phyloP scores from a whole-genome alignment of 37 sponge, comb jelly and placozoan species.

The Corticium candelabrum region DNA sequence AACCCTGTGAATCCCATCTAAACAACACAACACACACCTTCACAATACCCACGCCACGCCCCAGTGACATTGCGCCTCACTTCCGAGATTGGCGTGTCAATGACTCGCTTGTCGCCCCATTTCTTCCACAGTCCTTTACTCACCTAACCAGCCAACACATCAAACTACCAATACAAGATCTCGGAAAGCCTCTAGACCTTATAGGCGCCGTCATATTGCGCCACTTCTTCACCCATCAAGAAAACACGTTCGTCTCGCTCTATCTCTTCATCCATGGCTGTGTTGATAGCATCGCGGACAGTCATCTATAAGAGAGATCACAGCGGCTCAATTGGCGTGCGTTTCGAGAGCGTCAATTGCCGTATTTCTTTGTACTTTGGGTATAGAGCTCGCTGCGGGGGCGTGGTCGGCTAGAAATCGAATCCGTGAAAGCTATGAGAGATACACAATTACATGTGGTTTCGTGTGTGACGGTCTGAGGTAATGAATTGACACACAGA shows the following conservation, averaged over 20 bases:
- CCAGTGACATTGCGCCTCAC: background rate
- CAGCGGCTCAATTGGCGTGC: too few relatives aligned
- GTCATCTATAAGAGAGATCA: conserved; percentile 41
- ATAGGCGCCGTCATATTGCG: conserved; percentile 47
- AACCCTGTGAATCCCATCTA: conserved; percentile 94
- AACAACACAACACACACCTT: background rate
- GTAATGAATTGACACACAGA: too few relatives aligned
- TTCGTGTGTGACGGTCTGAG: too few relatives aligned
- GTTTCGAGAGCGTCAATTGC: too few relatives aligned
- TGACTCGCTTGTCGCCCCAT: conserved; percentile 56
- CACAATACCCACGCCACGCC: too few relatives aligned
- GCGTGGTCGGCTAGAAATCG: too few relatives aligned
- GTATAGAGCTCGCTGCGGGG: too few relatives aligned
- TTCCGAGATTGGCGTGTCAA: conserved; percentile 94
- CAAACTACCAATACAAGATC: background rate
- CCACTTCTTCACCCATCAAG: conserved; percentile 96
- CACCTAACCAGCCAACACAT: conserved; percentile 23
- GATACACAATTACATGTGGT: too few relatives aligned
- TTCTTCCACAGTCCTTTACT: conserved; percentile 64
- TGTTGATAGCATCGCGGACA: conserved; percentile 86
- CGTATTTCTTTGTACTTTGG: too few relatives aligned
- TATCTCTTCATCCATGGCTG: conserved; percentile 92
- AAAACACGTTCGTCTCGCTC: conserved; percentile 72
- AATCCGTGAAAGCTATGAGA: too few relatives aligned
- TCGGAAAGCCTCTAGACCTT: background rate